Evolutionary conservation across 1,140 invertebrate genomes (phyloP).

Genomic region (Laupala kohalensis): DNA sequence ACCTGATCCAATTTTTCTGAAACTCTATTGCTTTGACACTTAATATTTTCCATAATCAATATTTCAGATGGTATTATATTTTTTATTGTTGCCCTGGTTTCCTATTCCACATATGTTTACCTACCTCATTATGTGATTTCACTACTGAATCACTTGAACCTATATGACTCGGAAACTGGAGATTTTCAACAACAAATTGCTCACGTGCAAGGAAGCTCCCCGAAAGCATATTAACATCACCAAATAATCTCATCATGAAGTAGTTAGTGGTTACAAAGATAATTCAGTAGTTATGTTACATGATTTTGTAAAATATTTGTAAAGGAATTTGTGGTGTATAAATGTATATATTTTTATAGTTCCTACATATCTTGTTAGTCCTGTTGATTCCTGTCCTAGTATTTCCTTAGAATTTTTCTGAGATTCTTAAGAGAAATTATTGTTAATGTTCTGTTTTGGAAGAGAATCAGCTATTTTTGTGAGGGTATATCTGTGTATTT

Average conservation of each 20-base stretch:
- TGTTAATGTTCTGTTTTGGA: too few relatives aligned
- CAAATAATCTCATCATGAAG: too few relatives aligned
- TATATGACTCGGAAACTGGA: neutral
- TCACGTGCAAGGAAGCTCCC: neutral
- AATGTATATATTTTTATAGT: neutral
- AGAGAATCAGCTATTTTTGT: too few relatives aligned
- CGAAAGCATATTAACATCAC: neutral
- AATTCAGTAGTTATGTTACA: neutral
- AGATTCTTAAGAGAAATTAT: too few relatives aligned
- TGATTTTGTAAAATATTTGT: neutral
- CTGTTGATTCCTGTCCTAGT: too few relatives aligned
- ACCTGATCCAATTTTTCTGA: too few relatives aligned
- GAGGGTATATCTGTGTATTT: too few relatives aligned
- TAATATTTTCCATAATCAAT: neutral
- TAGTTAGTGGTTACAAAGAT: too few relatives aligned
- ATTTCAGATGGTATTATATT: constrained; percentile 10
- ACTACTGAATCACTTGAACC: constrained; percentile 5
- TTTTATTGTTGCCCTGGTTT: constrained; percentile 5
- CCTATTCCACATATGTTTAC: constrained; percentile 11
- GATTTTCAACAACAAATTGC: neutral
- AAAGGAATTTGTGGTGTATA: neutral
- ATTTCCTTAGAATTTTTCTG: too few relatives aligned
- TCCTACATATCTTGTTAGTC: neutral
- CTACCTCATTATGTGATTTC: constrained; percentile 10
- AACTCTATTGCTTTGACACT: too few relatives aligned